Conservation (phyloP, 2,888 invertebrate species). For the Drosophila rellima region DNA sequence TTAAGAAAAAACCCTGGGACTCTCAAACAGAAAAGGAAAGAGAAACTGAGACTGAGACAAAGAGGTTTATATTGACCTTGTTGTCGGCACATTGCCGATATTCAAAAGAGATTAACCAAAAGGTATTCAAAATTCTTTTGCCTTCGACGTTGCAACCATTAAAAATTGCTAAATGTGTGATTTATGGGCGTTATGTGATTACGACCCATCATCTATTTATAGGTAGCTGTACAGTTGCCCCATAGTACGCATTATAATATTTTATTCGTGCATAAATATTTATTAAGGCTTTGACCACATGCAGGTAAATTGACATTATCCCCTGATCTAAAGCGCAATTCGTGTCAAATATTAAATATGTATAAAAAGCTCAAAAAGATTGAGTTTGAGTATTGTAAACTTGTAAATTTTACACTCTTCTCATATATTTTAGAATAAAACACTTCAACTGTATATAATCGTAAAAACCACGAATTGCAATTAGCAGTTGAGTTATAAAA, state of each 20-base stretch:
- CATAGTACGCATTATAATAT: constrained; percentile 22
- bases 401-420: no score
- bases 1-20: constrained; percentile 7
- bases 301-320: constrained; percentile 17
- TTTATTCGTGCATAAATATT: constrained; percentile 31
- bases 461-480: no score
- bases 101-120: constrained; percentile 71
- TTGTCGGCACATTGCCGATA: constrained; percentile 66
- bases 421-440: no score
- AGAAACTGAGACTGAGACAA: constrained; percentile 15
- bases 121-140: constrained; percentile 51
- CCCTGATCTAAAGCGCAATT: not conserved
- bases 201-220: constrained; percentile 48
- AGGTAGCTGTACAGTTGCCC: constrained; percentile 18
- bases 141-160: constrained; percentile 35
- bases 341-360: not conserved
- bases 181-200: constrained; percentile 62
- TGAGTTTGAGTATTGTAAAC: no score
- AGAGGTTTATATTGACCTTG: constrained; percentile 55
- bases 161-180: constrained; percentile 52
- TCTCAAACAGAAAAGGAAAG: constrained; percentile 15
- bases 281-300: constrained; percentile 14
- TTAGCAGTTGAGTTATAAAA: no score
- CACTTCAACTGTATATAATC: no score
- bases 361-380: no score